Evolutionary conservation across 2,888 invertebrate species (phyloP).

Genomic region (Caradrina kadenii): DNA sequence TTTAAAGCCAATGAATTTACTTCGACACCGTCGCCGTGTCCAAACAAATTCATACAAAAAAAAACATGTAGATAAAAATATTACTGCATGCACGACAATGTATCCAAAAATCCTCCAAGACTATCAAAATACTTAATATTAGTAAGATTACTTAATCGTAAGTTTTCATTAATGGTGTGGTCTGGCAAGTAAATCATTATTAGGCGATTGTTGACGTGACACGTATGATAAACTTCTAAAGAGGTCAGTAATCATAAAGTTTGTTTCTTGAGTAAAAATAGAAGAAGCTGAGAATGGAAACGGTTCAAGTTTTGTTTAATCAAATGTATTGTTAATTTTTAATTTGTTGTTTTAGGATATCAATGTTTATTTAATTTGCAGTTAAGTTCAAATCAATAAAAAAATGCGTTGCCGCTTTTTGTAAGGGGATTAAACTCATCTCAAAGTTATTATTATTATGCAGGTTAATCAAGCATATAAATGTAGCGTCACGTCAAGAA

Average conservation of each 20-base stretch:
- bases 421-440: neutral
- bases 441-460: conserved; percentile 5
- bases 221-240: neutral
- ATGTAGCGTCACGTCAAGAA: conserved; percentile 47
- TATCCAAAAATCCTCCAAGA: conserved; percentile 85
- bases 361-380: neutral
- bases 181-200: conserved; percentile 23
- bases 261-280: neutral
- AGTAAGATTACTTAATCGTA: conserved; percentile 67
- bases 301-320: too few relatives aligned
- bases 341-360: neutral
- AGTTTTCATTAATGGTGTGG: conserved; percentile 53
- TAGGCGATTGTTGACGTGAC: conserved; percentile 51
- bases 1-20: conserved; percentile 83
- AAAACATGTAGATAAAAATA: conserved; percentile 82
- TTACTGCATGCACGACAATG: conserved; percentile 88
- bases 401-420: neutral
- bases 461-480: conserved; percentile 14
- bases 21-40: conserved; percentile 70
- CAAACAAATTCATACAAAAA: conserved; percentile 77
- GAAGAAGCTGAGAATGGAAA: neutral
- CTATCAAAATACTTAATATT: conserved; percentile 68
- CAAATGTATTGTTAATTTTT: too few relatives aligned
- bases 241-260: neutral
- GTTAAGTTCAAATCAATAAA: neutral